A percentile compares a stretch with the other conserved stretches of the same genome.
These are phyloP conservation scores for Ceyx cyanopectus DNA, from an alignment of 2,113 vertebrate genomes.

Conservation along the genomic window DNA sequence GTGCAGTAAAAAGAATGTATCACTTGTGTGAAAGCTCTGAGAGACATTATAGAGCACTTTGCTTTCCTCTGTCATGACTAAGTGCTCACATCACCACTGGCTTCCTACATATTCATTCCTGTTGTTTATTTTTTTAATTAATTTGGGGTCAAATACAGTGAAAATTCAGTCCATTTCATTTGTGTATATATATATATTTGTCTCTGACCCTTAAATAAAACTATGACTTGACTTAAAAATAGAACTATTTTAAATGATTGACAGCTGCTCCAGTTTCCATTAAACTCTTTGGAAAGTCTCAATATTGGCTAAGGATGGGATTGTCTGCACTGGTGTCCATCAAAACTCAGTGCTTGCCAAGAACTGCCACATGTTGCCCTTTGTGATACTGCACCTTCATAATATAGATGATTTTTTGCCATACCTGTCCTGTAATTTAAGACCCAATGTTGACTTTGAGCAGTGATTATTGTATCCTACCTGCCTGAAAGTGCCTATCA, in stretches of 20 bases:
- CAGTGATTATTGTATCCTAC: background rate
- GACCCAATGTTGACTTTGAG: background rate
- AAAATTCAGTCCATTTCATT: background rate
- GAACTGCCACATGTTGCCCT: background rate
- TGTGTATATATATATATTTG: background rate
- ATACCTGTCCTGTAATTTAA: background rate
- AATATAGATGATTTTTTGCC: background rate
- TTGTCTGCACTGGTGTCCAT: background rate
- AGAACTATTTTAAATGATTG: background rate
- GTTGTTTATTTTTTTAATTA: background rate
- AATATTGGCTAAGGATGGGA: background rate
- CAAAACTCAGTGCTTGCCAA: background rate
- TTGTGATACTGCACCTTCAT: background rate
- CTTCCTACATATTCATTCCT: background rate
- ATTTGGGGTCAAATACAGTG: background rate
- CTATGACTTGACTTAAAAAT: background rate
- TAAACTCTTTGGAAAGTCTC: background rate
- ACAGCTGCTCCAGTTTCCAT: background rate
- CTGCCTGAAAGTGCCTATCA: background rate
- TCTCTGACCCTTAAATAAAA: background rate
- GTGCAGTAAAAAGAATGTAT: background rate
- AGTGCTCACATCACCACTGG: background rate
- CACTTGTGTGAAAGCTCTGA: background rate
- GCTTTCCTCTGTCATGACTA: background rate
- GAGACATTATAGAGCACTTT: background rate